Base-by-base conservation (phyloP, 2,113 vertebrate species). In the Riparia riparia region DNA sequence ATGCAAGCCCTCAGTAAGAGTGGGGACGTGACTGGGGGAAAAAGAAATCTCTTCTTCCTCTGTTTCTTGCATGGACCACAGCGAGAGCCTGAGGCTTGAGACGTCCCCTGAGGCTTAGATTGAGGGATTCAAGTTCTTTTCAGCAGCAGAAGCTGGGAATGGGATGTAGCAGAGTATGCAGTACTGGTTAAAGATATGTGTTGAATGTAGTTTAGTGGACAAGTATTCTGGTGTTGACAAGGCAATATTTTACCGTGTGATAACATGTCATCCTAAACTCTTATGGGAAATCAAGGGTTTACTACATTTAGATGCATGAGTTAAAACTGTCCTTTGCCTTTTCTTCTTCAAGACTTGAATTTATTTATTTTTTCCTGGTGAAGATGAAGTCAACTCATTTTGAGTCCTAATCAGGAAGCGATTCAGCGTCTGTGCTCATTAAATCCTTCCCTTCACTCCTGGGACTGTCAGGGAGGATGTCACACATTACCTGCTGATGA, bases 341-440 rank as follows among this genome's bases (percentile, higher is more conserved):
- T 93, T 85, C 41, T 41, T 12, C 71, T 54, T 61, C 70, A 93
- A 89, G 53, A 68, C 24, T 70, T 90, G 50, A 72, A n/a, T 63
- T 80, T 60, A 18, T 39, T 29, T 44, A 17, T 57, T 44, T 64
- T 93, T 66, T 45, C 2, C n/a, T 82, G 37, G 61, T 82, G 86
- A 86, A 92, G 57, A 91, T 78, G 81, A 89, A 96, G 61, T 89
- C 86, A 91, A 90, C 77, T 86, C 71, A 87, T 91, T 94, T 88
- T 87, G 78, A 96, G 86, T 91, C 54, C 58, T 91, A 89, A 95
- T 95, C 95, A 97, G 94, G 95, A 96, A 96, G 66, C 73, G 63
- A 94, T 96, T 97, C 90, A 86, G 73, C 65, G 47, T 47, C 39
- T 91, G 45, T 93, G 63, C 92, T 96, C 90, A 91, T 97, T 95